phyloP scores from a whole-genome alignment of 2,888 invertebrate genomes.

The Allolobophora icterica region DNA sequence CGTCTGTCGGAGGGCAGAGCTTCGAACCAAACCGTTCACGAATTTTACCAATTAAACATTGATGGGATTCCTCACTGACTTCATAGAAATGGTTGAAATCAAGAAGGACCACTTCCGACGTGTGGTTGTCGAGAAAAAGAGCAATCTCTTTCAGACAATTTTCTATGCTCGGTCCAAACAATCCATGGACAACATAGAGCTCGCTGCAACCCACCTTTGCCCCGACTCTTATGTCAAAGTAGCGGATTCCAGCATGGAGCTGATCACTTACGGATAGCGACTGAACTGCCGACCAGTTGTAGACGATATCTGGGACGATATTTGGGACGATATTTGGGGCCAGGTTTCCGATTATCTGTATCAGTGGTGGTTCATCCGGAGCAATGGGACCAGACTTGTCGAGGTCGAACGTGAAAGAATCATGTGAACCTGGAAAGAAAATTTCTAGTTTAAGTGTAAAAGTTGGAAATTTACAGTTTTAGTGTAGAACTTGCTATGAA shows the following conservation, averaged over 20 bases:
- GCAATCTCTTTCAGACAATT: background rate
- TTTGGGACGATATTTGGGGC: background rate
- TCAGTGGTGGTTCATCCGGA: background rate
- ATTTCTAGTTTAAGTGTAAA: background rate
- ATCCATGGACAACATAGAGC: background rate
- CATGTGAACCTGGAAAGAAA: background rate
- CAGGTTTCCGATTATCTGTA: background rate
- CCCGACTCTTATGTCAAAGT: conserved; percentile 1
- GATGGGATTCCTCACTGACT: background rate
- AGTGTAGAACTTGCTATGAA: background rate
- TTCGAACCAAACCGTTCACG: background rate
- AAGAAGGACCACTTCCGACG: background rate
- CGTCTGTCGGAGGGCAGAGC: background rate
- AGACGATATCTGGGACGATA: background rate
- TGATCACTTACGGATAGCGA: background rate
- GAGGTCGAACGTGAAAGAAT: conserved; percentile 21
- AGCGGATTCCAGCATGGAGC: background rate
- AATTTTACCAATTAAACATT: background rate
- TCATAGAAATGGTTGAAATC: conserved; percentile 20
- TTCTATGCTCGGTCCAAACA: background rate
- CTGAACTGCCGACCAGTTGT: conserved; percentile 13
- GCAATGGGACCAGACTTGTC: background rate
- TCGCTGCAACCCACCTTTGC: background rate
- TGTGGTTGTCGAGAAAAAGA: background rate
- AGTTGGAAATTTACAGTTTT: background rate